Base-by-base conservation (phyloP, 2,113 vertebrate species). In the Elephantulus edwardii region DNA sequence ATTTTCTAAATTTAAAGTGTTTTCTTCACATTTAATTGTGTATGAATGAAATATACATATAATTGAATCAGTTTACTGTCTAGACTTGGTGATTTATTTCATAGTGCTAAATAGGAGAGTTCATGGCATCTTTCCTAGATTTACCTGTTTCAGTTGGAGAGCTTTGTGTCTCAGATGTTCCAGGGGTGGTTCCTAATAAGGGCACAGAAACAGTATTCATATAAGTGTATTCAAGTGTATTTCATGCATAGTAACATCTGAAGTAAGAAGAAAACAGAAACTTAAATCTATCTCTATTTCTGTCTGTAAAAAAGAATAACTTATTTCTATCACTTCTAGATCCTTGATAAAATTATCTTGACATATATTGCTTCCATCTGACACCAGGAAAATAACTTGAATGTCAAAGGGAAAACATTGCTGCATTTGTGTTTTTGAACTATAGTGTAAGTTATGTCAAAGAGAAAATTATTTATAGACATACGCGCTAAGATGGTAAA, bases 141-240 rank as follows among this genome's bases (percentile, higher is more conserved):
- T 82, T 76, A 90, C 87, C 82, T 76, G 50, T 90, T 86, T 86
- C 26, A 70, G 58, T 82, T 68, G 17, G 42, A 70, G 76, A 50
- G 13, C 48, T 81, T 85, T 76, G 12, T 12, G 4, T 68, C n/a
- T 52, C 48, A 56, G 80, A 33, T n/a, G 5, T 64, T 76, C 26
- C 38, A 30, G 66, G 56, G 56, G 66, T 93, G 12, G 81, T 38
- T 89, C 82, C 82, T 93, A 68, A 60, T 24, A 81, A 89, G 80
- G 79, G 22, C 60, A 89, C 24, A 64, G n/a, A 90, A 75, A 92
- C 6, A 56, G 20, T 50, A 80, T 66, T 56, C 80, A 19, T 50
- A 20, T 58, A 66, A 86, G 66, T 48, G 24, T 42, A 84, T 54
- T 64, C 58, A 46, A 46, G 40, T 72, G 1, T 78, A 72, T 84